Evolutionary conservation across 2,797 vertebrate species (phyloP).

Genomic region (Taeniopygia guttata): DNA sequence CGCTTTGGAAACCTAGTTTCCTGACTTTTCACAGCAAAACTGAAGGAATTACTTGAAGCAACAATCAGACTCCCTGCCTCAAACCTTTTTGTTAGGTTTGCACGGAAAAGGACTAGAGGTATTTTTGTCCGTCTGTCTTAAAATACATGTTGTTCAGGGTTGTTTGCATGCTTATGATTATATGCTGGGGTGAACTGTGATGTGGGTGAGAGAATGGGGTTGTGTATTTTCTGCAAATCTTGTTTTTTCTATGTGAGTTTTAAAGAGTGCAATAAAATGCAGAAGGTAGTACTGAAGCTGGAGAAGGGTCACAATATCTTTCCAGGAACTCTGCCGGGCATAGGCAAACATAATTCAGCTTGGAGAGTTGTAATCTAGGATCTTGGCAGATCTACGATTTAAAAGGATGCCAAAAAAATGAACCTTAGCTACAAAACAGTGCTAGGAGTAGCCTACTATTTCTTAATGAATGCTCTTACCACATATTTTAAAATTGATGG

Average conservation of each 20-base stretch:
- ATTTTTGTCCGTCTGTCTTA: constrained; percentile 9
- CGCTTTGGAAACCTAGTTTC: constrained; percentile 22
- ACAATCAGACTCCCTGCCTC: neutral
- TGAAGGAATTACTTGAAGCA: constrained; percentile 24
- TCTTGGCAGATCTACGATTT: neutral
- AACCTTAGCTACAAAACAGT: neutral
- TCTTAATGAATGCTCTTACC: neutral
- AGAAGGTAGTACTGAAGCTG: neutral
- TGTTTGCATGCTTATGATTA: neutral
- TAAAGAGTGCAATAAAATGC: neutral
- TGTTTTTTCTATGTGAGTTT: neutral
- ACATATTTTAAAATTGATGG: constrained; percentile 2
- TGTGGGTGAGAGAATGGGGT: neutral
- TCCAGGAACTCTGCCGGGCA: neutral
- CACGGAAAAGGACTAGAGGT: neutral
- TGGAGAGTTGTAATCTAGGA: neutral
- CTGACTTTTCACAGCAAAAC: constrained; percentile 12
- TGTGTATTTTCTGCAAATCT: neutral
- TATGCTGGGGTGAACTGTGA: neutral
- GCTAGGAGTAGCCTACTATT: neutral
- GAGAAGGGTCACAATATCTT: neutral
- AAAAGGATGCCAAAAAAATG: neutral
- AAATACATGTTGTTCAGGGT: neutral
- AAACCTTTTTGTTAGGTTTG: constrained; percentile 8
- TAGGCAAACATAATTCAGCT: neutral